A percentile compares a stretch with the other conserved stretches of the same genome.
Conservation (phyloP, 2,888 invertebrate genomes). For the Pandemis heparana region DNA sequence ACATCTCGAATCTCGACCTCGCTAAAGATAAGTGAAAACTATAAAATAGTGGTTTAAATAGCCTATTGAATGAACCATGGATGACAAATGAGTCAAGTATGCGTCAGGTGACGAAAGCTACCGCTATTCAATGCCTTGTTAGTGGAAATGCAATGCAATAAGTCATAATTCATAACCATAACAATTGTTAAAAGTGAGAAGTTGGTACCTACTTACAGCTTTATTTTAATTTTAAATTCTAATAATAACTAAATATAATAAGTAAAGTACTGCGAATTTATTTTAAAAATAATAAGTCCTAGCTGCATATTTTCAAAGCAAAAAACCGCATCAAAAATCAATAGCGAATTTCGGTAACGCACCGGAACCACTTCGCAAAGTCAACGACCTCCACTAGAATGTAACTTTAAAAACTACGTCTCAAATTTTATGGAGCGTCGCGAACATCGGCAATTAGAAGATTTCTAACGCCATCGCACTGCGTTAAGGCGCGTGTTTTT, state of each 20-base stretch:
- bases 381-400: slow-evolving; percentile 72
- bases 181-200: slow-evolving; percentile 5
- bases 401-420: slow-evolving; percentile 68
- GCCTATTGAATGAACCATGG: slow-evolving; percentile 3
- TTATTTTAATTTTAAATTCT: background rate
- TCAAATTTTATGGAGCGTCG: slow-evolving; percentile 81
- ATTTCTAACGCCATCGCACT: slow-evolving; percentile 65
- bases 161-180: background rate
- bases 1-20: background rate
- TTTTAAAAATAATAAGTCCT: too few relatives aligned
- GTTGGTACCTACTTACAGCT: background rate
- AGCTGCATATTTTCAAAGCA: background rate
- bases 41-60: background rate
- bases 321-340: slow-evolving; percentile 31
- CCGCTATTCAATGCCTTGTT: background rate
- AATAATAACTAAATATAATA: too few relatives aligned
- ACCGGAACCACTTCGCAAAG: slow-evolving; percentile 49
- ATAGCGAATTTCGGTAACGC: slow-evolving; percentile 42
- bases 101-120: slow-evolving; percentile 21
- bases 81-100: slow-evolving; percentile 24
- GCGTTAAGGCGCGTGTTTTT: slow-evolving; percentile 34
- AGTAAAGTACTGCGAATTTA: too few relatives aligned
- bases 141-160: background rate
- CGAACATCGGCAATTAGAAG: slow-evolving; percentile 71
- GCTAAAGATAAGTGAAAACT: slow-evolving; percentile 2